These are phyloP conservation scores for Pediacus dermestoides DNA, from an alignment of 2,888 invertebrate species.

Conservation along the genomic window DNA sequence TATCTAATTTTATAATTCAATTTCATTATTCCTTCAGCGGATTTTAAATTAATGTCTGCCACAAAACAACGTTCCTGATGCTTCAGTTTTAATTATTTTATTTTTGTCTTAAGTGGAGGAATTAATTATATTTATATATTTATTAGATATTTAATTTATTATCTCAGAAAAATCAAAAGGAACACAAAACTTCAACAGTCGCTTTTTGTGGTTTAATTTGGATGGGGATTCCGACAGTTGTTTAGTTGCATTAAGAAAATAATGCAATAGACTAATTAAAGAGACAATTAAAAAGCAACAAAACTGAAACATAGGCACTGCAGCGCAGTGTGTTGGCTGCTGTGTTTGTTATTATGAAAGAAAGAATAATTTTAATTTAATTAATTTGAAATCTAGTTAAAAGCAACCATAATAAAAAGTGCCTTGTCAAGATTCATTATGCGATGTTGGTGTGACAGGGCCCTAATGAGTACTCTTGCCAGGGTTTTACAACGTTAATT, in stretches of 20 bases:
- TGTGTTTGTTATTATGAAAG: conserved; percentile 27
- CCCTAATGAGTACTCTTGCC: conserved; percentile 49
- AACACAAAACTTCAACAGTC: no score
- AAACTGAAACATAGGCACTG: conserved; percentile 31
- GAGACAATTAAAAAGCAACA: conserved; percentile 38
- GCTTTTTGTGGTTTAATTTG: no score
- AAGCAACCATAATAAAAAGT: conserved; percentile 47
- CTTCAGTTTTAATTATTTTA: no score
- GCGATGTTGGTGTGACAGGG: conserved; percentile 47
- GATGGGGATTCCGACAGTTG: no score
- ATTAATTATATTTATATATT: no score
- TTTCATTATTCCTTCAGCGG: conserved; percentile 9
- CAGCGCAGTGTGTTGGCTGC: conserved; percentile 24
- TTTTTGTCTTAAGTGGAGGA: no score
- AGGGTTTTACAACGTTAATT: conserved; percentile 48
- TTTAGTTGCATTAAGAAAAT: no score
- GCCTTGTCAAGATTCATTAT: conserved; percentile 50
- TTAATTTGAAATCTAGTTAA: conserved; percentile 48
- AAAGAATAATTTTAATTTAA: conserved; percentile 48
- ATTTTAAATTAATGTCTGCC: no score
- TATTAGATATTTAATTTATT: no score
- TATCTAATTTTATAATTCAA: conserved; percentile 13
- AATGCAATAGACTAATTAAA: conserved; percentile 34
- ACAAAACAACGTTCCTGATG: no score
- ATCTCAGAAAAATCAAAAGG: no score